These are phyloP conservation scores for Porites australiensis DNA, from an alignment of 64 coral and sea anemone genomes.

Conservation along the genomic window DNA sequence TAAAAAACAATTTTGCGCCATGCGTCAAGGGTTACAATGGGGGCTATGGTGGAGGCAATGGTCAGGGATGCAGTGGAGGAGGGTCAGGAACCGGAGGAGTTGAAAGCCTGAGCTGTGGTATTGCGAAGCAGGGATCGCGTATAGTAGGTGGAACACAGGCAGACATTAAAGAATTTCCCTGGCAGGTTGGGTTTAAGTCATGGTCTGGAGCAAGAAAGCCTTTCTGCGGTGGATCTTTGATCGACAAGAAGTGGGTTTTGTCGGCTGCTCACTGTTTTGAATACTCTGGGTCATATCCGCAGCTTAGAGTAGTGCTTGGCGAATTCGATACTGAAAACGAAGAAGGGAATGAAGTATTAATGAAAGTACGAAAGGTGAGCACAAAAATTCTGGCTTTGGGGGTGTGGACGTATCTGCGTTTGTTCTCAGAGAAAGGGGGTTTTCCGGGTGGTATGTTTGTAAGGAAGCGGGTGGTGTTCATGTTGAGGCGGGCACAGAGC, in stretches of 20 bases:
- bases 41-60: no score
- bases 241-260: conserved; percentile 24
- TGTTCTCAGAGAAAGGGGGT: no score
- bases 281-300: neutral
- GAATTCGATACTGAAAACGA: conserved; percentile 15
- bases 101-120: neutral
- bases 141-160: neutral
- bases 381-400: no score
- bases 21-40: no score
- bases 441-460: no score
- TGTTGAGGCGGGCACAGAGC: no score
- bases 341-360: conserved; percentile 15
- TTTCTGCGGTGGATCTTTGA: conserved; percentile 29
- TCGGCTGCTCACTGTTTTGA: conserved; percentile 30
- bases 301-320: neutral
- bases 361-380: neutral
- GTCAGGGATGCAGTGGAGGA: no score
- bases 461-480: no score
- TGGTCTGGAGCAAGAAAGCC: neutral
- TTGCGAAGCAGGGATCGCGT: neutral
- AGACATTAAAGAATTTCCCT: neutral
- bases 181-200: conserved; percentile 9
- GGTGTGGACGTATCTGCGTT: no score
- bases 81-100: neutral
- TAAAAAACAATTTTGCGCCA: no score